phyloP scores from a whole-genome alignment of 1,140 invertebrate genomes.

The Atta colombica region DNA sequence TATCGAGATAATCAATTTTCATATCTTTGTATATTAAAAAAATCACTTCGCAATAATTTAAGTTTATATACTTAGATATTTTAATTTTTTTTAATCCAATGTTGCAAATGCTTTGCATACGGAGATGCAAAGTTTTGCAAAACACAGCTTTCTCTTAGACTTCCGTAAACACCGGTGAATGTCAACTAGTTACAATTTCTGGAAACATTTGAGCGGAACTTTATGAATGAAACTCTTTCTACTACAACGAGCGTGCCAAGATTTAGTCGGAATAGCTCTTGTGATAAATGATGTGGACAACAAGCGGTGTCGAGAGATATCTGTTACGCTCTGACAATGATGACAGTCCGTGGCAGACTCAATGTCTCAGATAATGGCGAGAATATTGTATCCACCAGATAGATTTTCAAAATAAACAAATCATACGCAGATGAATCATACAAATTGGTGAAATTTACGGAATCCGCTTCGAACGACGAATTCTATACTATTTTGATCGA shows the following conservation, averaged over 20 bases:
- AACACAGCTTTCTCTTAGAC: neutral
- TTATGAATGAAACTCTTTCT: constrained; percentile 56
- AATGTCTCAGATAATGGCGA: constrained; percentile 2
- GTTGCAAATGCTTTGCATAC: neutral
- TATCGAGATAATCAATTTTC: constrained; percentile 1
- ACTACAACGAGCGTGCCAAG: constrained; percentile 38
- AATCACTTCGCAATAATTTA: neutral
- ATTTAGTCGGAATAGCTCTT: constrained; percentile 22
- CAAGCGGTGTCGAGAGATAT: neutral
- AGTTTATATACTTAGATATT: neutral
- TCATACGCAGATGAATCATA: neutral
- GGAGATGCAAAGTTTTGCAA: neutral
- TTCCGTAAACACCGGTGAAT: neutral
- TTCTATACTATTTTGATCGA: neutral
- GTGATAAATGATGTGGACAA: constrained; percentile 33
- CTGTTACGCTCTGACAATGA: constrained; percentile 3
- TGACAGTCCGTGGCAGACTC: constrained; percentile 13
- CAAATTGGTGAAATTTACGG: neutral
- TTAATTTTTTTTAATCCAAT: neutral
- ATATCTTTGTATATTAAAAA: neutral
- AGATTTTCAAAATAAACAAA: constrained; percentile 31
- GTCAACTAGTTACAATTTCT: neutral
- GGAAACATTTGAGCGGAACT: neutral
- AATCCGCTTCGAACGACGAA: neutral
- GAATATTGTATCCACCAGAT: neutral